A percentile compares a stretch with the other conserved stretches of the same genome.
Evolutionary conservation across 2,113 vertebrate species (phyloP).

Genomic region (Prochilodus magdalenae): DNA sequence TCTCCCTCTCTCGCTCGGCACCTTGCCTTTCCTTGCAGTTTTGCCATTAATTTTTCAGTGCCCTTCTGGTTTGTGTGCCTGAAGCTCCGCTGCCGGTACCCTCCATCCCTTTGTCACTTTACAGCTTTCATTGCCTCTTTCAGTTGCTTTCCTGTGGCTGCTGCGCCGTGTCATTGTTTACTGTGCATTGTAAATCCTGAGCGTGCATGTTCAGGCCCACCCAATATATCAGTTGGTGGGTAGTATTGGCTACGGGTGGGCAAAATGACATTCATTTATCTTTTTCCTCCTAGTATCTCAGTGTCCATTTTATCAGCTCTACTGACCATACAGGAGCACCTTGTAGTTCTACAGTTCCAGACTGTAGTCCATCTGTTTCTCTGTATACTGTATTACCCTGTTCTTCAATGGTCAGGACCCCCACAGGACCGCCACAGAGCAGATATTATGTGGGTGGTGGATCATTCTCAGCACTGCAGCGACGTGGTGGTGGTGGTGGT

Average conservation of each 20-base stretch:
- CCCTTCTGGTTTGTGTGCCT: conserved; percentile 75
- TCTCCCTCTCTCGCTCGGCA: conserved; percentile 44
- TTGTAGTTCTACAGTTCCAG: too few species aligned
- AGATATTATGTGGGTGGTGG: too few species aligned
- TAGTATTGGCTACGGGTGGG: neutral
- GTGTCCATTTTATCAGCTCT: too few species aligned
- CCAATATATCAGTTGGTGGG: neutral
- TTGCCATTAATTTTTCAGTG: conserved; percentile 81
- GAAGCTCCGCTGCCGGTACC: conserved; percentile 59
- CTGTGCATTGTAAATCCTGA: conserved; percentile 29
- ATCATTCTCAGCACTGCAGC: too few species aligned
- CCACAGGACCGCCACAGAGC: too few species aligned
- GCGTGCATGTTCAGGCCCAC: neutral
- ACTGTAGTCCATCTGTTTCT: too few species aligned
- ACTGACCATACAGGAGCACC: too few species aligned
- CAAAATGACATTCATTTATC: too few species aligned
- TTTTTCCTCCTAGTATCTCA: too few species aligned
- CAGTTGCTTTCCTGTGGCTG: conserved; percentile 43
- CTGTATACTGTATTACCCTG: too few species aligned
- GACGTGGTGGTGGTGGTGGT: too few species aligned
- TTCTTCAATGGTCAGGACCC: too few species aligned
- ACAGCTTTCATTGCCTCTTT: conserved; percentile 53
- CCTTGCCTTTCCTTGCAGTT: conserved; percentile 59
- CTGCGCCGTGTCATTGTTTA: conserved; percentile 55
- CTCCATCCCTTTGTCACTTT: conserved; percentile 58